Evolutionary conservation across 2,797 vertebrate genomes (phyloP).

Genomic region (Saguinus oedipus): DNA sequence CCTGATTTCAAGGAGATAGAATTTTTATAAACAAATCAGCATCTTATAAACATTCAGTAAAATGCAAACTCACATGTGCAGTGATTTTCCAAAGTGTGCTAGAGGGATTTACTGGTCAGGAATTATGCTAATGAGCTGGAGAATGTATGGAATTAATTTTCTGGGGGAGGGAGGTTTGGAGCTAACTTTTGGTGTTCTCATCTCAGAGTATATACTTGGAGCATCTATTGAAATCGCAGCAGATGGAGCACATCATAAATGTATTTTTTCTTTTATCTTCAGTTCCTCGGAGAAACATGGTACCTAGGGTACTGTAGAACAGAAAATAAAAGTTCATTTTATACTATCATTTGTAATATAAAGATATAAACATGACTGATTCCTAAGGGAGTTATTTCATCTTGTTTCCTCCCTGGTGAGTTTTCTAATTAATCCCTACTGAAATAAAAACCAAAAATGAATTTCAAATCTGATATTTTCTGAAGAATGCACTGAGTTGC

Average conservation of each 20-base stretch:
- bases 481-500: neutral
- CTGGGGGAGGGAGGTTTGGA: neutral
- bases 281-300: constrained; percentile 47
- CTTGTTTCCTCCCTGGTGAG: neutral
- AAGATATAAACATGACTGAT: constrained; percentile 11
- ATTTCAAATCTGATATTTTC: neutral
- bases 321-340: constrained; percentile 49
- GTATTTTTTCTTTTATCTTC: constrained; percentile 45
- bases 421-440: constrained; percentile 18
- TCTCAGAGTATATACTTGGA: neutral
- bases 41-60: neutral
- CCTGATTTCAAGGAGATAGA: neutral
- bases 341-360: constrained; percentile 3
- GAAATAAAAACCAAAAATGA: neutral
- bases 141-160: neutral
- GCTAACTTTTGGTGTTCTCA: neutral
- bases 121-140: neutral
- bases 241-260: constrained; percentile 49
- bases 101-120: neutral
- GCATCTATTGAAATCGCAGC: constrained; percentile 43
- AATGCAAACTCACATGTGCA: neutral
- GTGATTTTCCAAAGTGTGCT: neutral
- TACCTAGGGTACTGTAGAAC: neutral
- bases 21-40: neutral
- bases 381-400: neutral